Conservation (phyloP, 1,140 invertebrate genomes). For the Zaprionus camerounensis region DNA sequence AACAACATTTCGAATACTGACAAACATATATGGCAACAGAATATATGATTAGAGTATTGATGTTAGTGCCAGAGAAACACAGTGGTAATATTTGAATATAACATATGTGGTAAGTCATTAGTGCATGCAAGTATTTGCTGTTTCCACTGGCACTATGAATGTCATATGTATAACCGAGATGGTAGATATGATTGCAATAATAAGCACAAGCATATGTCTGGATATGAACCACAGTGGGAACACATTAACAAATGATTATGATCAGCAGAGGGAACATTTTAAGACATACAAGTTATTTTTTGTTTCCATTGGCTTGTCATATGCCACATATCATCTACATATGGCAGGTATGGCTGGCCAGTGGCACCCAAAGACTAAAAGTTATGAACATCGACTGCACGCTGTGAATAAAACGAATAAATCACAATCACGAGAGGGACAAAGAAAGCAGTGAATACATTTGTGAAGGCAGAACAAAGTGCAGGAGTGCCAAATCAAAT, state of each 20-base stretch:
- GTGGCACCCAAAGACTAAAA: neutral
- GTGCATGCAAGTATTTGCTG: too few relatives aligned
- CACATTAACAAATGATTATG: neutral
- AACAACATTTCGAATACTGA: too few relatives aligned
- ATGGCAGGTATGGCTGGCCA: neutral
- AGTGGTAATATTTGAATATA: too few relatives aligned
- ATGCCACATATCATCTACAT: neutral
- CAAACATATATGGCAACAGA: too few relatives aligned
- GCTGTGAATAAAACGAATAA: neutral
- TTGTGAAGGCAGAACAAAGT: neutral
- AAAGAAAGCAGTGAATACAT: neutral
- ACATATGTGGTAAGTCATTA: too few relatives aligned
- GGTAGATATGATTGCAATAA: too few relatives aligned
- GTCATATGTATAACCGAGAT: too few relatives aligned
- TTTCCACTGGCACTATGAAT: too few relatives aligned
- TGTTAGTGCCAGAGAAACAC: too few relatives aligned
- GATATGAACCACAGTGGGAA: neutral
- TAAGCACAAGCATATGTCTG: too few relatives aligned
- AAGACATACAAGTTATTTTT: neutral
- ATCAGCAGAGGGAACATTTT: neutral
- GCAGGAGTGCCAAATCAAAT: slow-evolving; percentile 1
- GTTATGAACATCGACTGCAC: neutral
- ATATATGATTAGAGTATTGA: too few relatives aligned
- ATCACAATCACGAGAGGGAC: neutral
- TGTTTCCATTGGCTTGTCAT: neutral